A percentile compares a stretch with the other conserved stretches of the same genome.
phyloP scores from a whole-genome alignment of 2,888 invertebrate genomes.

The Stenolophus ochropezus region DNA sequence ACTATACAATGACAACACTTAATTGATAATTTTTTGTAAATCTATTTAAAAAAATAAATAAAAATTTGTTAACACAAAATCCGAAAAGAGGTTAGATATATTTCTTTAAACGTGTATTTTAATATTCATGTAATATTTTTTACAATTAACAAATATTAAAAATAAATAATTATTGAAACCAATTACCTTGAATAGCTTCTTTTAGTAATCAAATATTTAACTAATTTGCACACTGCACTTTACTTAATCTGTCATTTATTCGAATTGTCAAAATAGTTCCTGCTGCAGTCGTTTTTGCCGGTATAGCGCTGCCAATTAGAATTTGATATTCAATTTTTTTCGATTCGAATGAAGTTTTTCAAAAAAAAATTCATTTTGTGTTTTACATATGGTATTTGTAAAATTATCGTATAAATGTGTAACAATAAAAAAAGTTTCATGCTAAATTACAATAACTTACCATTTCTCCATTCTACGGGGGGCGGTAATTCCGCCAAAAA shows the following conservation, averaged over 20 bases:
- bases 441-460: neutral
- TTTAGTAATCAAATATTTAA: neutral
- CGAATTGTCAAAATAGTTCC: slow-evolving; percentile 18
- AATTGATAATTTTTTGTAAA: neutral
- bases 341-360: no score
- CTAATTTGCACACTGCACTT: slow-evolving; percentile 21
- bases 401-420: no score
- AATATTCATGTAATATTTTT: neutral
- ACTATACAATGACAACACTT: neutral
- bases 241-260: neutral
- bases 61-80: neutral
- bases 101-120: neutral
- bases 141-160: neutral
- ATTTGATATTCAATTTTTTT: neutral
- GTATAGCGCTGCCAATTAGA: neutral
- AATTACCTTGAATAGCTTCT: neutral
- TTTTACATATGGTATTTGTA: no score
- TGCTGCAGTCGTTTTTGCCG: neutral
- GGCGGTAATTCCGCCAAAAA: slow-evolving; percentile 5
- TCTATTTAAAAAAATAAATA: neutral
- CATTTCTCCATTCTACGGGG: slow-evolving; percentile 12
- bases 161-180: neutral
- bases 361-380: no score
- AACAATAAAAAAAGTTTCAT: neutral
- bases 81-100: neutral